Evolutionary conservation across 2,113 vertebrate species (phyloP), one percentile per base, ranked within the genome.

Genomic region (Argyrosomus japonicus): DNA sequence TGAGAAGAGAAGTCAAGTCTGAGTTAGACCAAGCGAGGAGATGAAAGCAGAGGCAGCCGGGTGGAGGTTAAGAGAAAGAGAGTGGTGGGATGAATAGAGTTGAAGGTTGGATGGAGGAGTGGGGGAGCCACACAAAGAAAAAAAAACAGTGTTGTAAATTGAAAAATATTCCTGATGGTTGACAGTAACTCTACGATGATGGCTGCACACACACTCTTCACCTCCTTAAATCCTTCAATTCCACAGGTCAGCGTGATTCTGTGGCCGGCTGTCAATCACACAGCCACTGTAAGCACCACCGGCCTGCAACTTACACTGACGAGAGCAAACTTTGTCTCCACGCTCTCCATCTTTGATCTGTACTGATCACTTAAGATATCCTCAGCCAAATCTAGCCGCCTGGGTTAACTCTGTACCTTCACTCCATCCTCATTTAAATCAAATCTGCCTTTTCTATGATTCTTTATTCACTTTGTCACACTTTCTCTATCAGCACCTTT

Each of bases 11-110:
- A 87, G 82, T 82, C 68, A 69, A 68, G 64, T 84, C 81, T 11
- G 19, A 69, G 75, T 86, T 77, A 29, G 84, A 79, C 67, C 77
- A 68, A 61, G 80, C 1, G 2, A 67, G 25, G 81, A 87, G 86
- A 85, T 91, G 82, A 85, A 85, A 85, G 88, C 68, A 54, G 74
- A 87, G 51, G 68, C 64, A 80, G 72, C 48, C 4, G n/a, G 47
- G 67, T 4, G 74, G 54, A 87, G 81, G 81, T 75, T 77, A 72
- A 82, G 62, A 81, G 83, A 78, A 77, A 65, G 48, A 53, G 76
- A 76, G 73, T 3, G 6, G 2, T 0, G n/a, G 68, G 47, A 82
- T 82, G 25, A 87, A 84, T 51, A 36, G 74, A 82, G 83, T 21
- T 72, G 81, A 81, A 81, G 75, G 82, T 51, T 81, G 81, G 77